These are phyloP conservation scores for Bugulina stolonifera DNA, from an alignment of 2,888 invertebrate genomes.

Conservation along the genomic window DNA sequence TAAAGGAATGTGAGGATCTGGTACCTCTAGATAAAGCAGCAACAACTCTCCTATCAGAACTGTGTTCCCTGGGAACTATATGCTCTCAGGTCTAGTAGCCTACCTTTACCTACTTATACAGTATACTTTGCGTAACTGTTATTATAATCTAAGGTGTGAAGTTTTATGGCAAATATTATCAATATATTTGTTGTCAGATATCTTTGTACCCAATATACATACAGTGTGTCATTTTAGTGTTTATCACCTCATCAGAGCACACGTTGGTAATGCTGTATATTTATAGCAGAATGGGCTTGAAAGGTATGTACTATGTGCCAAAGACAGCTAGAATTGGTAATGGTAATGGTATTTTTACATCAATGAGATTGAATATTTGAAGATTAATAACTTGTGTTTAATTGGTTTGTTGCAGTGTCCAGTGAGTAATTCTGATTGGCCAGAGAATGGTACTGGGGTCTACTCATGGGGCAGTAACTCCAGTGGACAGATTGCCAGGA, in stretches of 20 bases:
- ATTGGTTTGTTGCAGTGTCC: background rate
- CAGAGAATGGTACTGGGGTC: conserved; percentile 53
- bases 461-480: conserved; percentile 65
- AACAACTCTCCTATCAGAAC: background rate
- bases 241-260: too few species aligned
- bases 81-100: background rate
- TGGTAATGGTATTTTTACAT: background rate
- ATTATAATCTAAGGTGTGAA: too few species aligned
- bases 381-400: background rate
- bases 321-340: too few species aligned
- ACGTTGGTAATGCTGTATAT: too few species aligned
- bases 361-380: background rate
- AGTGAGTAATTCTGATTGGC: conserved; percentile 20
- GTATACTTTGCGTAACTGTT: too few species aligned
- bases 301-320: too few species aligned
- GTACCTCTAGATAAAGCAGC: conserved; percentile 8
- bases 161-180: too few species aligned
- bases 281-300: too few species aligned
- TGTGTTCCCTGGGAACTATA: background rate
- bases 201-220: too few species aligned
- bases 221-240: too few species aligned
- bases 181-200: too few species aligned
- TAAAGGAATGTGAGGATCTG: background rate
- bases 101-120: too few species aligned
- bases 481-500: conserved; percentile 62